Percentiles rank a stretch among this genome's conserved stretches.
phyloP scores from a whole-genome alignment of 2,113 vertebrate genomes.

The Castor canadensis region DNA sequence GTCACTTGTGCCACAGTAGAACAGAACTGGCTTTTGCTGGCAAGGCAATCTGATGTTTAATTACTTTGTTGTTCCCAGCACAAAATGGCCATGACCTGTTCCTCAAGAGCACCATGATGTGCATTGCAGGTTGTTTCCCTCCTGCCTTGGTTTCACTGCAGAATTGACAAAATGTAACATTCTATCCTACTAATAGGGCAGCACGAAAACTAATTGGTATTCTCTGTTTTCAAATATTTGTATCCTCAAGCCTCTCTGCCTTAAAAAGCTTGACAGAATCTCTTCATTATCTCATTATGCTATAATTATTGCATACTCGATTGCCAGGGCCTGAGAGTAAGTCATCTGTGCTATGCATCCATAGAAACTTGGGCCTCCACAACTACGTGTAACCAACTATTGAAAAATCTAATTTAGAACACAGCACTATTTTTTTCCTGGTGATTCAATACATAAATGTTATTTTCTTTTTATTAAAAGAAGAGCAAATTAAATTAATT shows the following conservation, averaged over 20 bases:
- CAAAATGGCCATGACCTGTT: constrained; percentile 22
- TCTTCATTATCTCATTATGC: constrained; percentile 82
- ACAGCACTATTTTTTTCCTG: constrained; percentile 2
- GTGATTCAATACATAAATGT: constrained; percentile 46
- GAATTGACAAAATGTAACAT: constrained; percentile 64
- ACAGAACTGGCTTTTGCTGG: not conserved
- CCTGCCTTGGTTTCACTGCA: constrained; percentile 31
- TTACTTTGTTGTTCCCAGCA: constrained; percentile 33
- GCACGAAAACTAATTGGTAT: constrained; percentile 80
- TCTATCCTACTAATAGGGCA: constrained; percentile 64
- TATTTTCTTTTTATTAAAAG: constrained; percentile 1
- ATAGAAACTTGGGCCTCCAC: constrained; percentile 60
- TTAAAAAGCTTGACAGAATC: constrained; percentile 66
- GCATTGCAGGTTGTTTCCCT: not conserved
- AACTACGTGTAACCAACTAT: constrained; percentile 62
- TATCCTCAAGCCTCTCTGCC: constrained; percentile 73
- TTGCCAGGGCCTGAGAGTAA: constrained; percentile 71
- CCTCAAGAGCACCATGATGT: not conserved
- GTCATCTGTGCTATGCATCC: constrained; percentile 68
- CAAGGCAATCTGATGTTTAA: constrained; percentile 62
- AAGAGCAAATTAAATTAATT: constrained; percentile 43
- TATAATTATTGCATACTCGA: constrained; percentile 75
- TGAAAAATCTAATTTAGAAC: constrained; percentile 44
- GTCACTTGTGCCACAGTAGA: not conserved
- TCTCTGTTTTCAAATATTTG: constrained; percentile 77